These are phyloP conservation scores for Pogonocherus hispidulus DNA, from an alignment of 2,888 invertebrate genomes.

Conservation along the genomic window DNA sequence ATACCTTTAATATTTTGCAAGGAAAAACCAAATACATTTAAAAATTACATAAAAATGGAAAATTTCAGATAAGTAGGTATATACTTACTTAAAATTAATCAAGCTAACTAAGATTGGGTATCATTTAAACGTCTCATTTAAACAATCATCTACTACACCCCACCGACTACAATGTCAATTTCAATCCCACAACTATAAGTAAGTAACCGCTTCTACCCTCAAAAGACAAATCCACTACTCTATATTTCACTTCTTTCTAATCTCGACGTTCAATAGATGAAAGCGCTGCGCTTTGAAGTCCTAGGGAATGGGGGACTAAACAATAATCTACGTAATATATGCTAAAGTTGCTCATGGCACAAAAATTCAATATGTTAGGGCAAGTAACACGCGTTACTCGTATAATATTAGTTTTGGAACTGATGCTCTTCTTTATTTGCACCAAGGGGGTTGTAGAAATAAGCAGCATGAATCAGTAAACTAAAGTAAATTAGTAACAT, in stretches of 20 bases:
- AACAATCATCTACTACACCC: too few species aligned
- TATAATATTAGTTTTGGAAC: neutral
- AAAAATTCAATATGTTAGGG: slow-evolving; percentile 38
- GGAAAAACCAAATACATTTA: too few species aligned
- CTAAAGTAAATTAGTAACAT: too few species aligned
- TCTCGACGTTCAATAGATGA: neutral
- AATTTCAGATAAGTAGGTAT: too few species aligned
- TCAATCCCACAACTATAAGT: neutral
- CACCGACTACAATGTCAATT: too few species aligned
- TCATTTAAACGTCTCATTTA: too few species aligned
- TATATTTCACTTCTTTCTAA: neutral
- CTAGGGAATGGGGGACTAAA: neutral
- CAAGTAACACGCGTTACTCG: neutral
- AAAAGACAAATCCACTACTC: neutral
- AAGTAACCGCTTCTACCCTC: neutral
- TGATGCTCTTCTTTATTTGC: neutral
- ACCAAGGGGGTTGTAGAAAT: too few species aligned
- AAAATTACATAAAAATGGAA: too few species aligned
- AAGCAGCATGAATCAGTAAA: too few species aligned
- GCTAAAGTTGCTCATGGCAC: slow-evolving; percentile 19
- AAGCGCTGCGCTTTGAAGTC: slow-evolving; percentile 11
- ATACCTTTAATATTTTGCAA: too few species aligned
- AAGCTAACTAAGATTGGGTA: too few species aligned
- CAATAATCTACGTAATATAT: slow-evolving; percentile 11
- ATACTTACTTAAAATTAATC: too few species aligned